Base-by-base conservation (phyloP, 2,113 vertebrate species). In the Psophia crepitans region DNA sequence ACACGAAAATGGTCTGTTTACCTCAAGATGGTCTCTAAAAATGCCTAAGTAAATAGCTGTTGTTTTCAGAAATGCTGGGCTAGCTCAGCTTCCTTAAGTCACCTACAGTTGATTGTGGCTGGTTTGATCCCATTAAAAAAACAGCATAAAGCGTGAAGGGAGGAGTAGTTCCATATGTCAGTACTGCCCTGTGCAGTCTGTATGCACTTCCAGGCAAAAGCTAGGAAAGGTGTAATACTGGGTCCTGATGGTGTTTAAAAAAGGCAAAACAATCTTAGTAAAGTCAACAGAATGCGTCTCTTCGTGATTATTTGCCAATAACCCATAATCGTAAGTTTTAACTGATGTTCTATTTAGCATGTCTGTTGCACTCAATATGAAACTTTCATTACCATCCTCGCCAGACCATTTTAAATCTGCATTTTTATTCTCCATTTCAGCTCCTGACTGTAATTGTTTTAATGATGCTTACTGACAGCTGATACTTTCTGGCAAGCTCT, bases 381-480 rank as follows among this genome's bases (percentile, higher is more conserved):
- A 85, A 58, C 32, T 60, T 61, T 39, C 73, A 80, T 73, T 89
- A 56, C 87, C 39, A 70, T 71, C 77, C 93, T 84, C 88, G 20
- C 87, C 89, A 70, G 73, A 78, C 69, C 76, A 21, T 80, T 80
- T 81, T 13, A 69, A 80, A 90, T 30, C 58, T 73, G 37, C 61
- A 4, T 86, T 90, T 95, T 93, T 48, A 65, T 68, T 73, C 69
- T 79, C 48, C 17, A 2, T 84, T 89, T 87, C 87, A 90, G 61
- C 70, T 95, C 66, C 91, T 85, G 64, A 37, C 68, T 95, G 1
- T 83, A 86, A 85, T 83, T 69, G 87, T 94, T 96, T 82, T 84
- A 94, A 77, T 91, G 92, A 71, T 95, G 68, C 95, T 89, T 91
- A 64, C 80, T 96, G 96, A 94, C 89, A 92, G 86, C 91, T 92